These are phyloP conservation scores for Cepaea hortensis DNA, from an alignment of 2,888 invertebrate species.

Conservation along the genomic window DNA sequence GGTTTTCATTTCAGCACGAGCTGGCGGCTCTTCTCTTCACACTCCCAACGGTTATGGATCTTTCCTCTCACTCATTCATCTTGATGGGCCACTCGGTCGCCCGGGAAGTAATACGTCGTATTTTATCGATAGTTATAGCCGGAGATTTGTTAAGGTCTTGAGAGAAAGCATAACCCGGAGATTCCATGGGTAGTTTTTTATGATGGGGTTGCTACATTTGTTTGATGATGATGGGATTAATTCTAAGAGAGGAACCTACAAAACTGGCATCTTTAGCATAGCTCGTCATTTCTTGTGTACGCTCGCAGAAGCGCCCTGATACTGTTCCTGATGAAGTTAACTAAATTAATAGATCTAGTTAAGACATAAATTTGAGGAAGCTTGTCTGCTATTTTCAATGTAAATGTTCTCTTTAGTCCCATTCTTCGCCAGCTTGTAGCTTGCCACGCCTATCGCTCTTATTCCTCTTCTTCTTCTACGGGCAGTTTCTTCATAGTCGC, in stretches of 20 bases:
- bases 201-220: conserved; percentile 25
- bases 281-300: conserved; percentile 14
- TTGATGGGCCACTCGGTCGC: conserved; percentile 30
- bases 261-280: conserved; percentile 22
- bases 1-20: conserved; percentile 36
- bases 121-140: conserved; percentile 36
- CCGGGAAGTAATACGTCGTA: conserved; percentile 30
- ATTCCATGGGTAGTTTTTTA: conserved; percentile 13
- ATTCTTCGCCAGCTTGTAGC: no score
- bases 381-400: no score
- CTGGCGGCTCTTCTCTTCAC: conserved; percentile 5
- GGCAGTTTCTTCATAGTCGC: no score
- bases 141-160: conserved; percentile 43
- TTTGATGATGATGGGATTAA: conserved; percentile 29
- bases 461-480: no score
- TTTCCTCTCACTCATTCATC: conserved; percentile 26
- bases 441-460: no score
- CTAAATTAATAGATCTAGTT: background rate
- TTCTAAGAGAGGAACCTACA: background rate
- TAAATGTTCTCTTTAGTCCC: no score
- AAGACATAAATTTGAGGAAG: background rate
- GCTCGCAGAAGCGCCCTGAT: background rate
- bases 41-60: conserved; percentile 37
- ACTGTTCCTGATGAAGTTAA: background rate
- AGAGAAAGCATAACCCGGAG: conserved; percentile 39